phyloP scores from a whole-genome alignment of 2,888 invertebrate species.

The Caenorhabditis sp. region DNA sequence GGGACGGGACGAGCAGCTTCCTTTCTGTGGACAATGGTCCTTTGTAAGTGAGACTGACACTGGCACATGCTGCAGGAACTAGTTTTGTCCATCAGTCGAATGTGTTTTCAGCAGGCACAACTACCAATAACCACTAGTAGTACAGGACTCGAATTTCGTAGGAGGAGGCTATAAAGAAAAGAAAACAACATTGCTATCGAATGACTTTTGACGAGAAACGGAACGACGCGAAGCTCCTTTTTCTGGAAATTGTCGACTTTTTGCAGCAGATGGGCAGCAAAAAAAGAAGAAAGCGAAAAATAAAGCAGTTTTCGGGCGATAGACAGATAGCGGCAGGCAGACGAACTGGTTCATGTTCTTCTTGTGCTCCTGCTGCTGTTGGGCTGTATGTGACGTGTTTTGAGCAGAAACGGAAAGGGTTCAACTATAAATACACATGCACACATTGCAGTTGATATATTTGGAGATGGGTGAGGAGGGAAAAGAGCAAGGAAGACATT shows the following conservation, averaged over 20 bases:
- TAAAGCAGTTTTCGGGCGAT: constrained; percentile 13
- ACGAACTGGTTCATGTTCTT: constrained; percentile 30
- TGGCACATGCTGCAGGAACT: neutral
- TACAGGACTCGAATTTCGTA: constrained; percentile 20
- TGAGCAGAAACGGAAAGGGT: constrained; percentile 18
- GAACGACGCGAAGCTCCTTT: neutral
- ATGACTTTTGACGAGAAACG: constrained; percentile 27
- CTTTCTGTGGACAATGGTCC: neutral
- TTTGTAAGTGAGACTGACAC: neutral
- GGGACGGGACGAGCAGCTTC: constrained; percentile 24
- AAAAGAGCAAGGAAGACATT: neutral
- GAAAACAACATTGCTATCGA: constrained; percentile 16
- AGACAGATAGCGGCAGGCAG: neutral
- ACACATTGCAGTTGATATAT: constrained; percentile 4
- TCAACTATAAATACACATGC: constrained; percentile 29
- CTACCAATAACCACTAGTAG: neutral
- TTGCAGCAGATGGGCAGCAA: neutral
- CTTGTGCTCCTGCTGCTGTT: too few species aligned
- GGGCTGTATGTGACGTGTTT: constrained; percentile 47
- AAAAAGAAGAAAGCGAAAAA: constrained; percentile 14
- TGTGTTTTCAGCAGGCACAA: neutral
- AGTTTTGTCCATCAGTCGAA: neutral
- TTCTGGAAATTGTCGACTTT: constrained; percentile 18
- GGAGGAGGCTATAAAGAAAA: neutral
- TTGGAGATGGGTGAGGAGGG: too few species aligned